Evolutionary conservation across 2,797 vertebrate species (phyloP).

Genomic region (Cyprinella venusta): DNA sequence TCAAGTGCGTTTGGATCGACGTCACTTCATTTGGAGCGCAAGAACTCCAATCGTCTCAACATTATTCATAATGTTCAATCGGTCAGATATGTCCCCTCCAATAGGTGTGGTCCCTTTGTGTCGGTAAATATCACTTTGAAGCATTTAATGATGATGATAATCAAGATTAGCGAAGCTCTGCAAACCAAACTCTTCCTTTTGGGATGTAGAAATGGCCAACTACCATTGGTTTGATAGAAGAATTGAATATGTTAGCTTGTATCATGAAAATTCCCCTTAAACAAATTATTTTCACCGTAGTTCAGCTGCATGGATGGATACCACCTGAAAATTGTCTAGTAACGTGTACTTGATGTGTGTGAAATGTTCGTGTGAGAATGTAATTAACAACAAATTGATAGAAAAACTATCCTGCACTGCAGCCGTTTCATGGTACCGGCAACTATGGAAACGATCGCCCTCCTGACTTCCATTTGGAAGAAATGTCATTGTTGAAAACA

Average conservation of each 20-base stretch:
- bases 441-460: constrained; percentile 12
- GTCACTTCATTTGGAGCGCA: constrained; percentile 6
- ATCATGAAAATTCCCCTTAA: constrained; percentile 21
- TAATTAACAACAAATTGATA: constrained; percentile 9
- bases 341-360: constrained; percentile 20
- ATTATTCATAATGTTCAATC: constrained; percentile 26
- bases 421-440: constrained; percentile 23
- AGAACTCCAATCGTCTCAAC: constrained; percentile 5
- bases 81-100: not conserved
- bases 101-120: constrained; percentile 32
- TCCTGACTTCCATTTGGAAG: constrained; percentile 19
- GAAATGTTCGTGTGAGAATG: constrained; percentile 27
- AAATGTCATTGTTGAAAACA: constrained; percentile 16
- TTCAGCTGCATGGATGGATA: constrained; percentile 28
- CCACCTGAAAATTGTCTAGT: constrained; percentile 27
- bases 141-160: constrained; percentile 17
- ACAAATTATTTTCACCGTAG: not conserved
- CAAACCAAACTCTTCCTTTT: not conserved
- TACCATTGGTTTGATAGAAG: constrained; percentile 9
- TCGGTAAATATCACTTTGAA: constrained; percentile 20
- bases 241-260: constrained; percentile 1
- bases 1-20: constrained; percentile 12
- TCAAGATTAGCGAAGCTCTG: constrained; percentile 2
- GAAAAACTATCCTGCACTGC: constrained; percentile 19
- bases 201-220: constrained; percentile 25